These are phyloP conservation scores for Microcebus lehilahytsara DNA, from an alignment of 2,113 vertebrate genomes.

Conservation along the genomic window DNA sequence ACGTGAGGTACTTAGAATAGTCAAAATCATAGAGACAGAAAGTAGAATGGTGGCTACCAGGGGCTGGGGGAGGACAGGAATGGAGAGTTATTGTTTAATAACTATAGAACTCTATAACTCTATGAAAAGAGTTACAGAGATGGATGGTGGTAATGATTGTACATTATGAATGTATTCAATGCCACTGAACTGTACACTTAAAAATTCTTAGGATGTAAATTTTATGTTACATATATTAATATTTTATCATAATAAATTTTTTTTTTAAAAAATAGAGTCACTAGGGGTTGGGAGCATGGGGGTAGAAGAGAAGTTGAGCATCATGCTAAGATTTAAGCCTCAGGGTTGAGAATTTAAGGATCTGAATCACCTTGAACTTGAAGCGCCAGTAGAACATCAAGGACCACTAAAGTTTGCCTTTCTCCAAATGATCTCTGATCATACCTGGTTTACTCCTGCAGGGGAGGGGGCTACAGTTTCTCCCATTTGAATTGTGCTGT, in stretches of 20 bases:
- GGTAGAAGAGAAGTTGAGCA: background rate
- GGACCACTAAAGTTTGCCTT: background rate
- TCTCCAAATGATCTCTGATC: background rate
- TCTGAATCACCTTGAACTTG: conserved; percentile 7
- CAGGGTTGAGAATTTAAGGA: background rate
- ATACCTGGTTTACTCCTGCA: background rate
- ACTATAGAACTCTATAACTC: too few relatives aligned
- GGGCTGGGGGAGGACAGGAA: background rate
- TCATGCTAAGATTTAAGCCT: background rate
- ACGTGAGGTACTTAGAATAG: background rate
- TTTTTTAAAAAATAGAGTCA: background rate
- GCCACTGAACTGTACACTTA: background rate
- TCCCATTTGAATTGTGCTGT: background rate
- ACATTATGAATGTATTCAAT: background rate
- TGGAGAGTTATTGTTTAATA: background rate
- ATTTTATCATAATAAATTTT: background rate
- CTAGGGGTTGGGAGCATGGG: background rate
- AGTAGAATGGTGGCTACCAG: background rate
- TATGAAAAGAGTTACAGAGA: background rate
- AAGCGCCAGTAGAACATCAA: background rate
- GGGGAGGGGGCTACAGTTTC: background rate
- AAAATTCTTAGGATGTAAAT: background rate
- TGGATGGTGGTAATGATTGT: background rate
- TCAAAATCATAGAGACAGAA: background rate
- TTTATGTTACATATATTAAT: background rate